Conservation (phyloP, 1,140 invertebrate genomes). For the Trachymyrmex septentrionalis region DNA sequence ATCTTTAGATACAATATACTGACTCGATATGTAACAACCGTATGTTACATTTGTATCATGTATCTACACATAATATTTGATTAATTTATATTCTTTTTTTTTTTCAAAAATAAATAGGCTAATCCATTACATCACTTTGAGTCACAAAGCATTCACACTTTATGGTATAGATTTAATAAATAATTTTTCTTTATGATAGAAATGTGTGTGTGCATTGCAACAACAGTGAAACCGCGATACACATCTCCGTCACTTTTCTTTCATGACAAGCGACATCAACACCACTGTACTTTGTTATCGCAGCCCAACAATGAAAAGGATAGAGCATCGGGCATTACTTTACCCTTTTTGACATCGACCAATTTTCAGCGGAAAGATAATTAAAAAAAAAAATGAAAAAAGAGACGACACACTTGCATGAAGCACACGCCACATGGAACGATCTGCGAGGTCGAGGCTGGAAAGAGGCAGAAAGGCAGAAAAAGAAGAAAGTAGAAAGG, state of each 20-base stretch:
- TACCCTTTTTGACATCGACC: slow-evolving; percentile 57
- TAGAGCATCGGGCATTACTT: slow-evolving; percentile 65
- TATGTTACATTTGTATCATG: background rate
- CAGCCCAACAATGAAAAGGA: slow-evolving; percentile 69
- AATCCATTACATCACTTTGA: background rate
- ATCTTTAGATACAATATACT: background rate
- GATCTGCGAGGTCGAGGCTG: slow-evolving; percentile 65
- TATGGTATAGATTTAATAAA: slow-evolving; percentile 3
- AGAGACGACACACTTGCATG: slow-evolving; percentile 71
- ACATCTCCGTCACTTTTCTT: slow-evolving; percentile 42
- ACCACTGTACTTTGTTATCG: slow-evolving; percentile 66
- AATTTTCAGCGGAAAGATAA: slow-evolving; percentile 67
- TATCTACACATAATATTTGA: background rate
- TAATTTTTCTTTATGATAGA: slow-evolving; percentile 5
- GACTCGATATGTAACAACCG: background rate
- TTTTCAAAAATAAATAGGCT: background rate
- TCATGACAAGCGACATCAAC: slow-evolving; percentile 56
- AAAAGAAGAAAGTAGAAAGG: slow-evolving; percentile 52
- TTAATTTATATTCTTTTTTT: background rate
- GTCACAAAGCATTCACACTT: background rate
- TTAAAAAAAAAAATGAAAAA: slow-evolving; percentile 38
- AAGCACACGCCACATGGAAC: slow-evolving; percentile 74
- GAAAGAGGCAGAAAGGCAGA: slow-evolving; percentile 67
- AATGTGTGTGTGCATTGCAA: slow-evolving; percentile 22
- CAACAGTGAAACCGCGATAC: slow-evolving; percentile 41